Evolutionary conservation across 2,113 vertebrate species (phyloP).

Genomic region (Vireo altiloquus): DNA sequence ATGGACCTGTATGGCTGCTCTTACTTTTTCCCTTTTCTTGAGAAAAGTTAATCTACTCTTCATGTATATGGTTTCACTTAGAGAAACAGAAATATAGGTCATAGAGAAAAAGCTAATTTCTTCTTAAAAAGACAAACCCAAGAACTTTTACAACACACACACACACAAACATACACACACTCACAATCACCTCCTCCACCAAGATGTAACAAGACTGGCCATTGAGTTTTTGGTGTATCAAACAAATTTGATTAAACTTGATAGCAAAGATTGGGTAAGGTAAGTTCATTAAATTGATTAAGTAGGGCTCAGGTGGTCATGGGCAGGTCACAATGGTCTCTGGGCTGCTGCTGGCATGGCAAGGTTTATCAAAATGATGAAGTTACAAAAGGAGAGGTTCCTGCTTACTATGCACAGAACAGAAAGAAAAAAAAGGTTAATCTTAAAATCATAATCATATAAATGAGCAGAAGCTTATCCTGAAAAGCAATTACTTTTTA

Average conservation of each 20-base stretch:
- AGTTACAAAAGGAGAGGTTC: not conserved
- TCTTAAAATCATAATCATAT: conserved; percentile 41
- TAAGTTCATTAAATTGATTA: conserved; percentile 23
- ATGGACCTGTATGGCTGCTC: not conserved
- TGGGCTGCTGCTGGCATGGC: not conserved
- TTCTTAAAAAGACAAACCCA: not conserved
- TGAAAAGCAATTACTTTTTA: conserved; percentile 44
- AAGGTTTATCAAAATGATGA: conserved; percentile 56
- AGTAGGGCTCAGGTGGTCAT: conserved; percentile 48
- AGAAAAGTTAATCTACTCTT: not conserved
- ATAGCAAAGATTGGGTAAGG: not conserved
- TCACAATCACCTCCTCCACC: not conserved
- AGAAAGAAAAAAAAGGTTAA: conserved; percentile 5
- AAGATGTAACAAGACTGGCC: not conserved
- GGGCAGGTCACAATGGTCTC: not conserved
- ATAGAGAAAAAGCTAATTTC: not conserved
- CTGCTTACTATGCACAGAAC: not conserved
- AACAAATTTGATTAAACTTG: not conserved
- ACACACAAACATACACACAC: no score
- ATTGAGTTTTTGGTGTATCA: not conserved
- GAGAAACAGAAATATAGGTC: no score
- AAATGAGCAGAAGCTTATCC: conserved; percentile 27
- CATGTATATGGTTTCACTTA: not conserved
- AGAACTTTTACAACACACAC: not conserved
- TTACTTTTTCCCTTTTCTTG: not conserved